Percentiles rank a stretch among this genome's conserved stretches.
Conservation (phyloP, 2,888 invertebrate species). For the Conchocele bisecta region DNA sequence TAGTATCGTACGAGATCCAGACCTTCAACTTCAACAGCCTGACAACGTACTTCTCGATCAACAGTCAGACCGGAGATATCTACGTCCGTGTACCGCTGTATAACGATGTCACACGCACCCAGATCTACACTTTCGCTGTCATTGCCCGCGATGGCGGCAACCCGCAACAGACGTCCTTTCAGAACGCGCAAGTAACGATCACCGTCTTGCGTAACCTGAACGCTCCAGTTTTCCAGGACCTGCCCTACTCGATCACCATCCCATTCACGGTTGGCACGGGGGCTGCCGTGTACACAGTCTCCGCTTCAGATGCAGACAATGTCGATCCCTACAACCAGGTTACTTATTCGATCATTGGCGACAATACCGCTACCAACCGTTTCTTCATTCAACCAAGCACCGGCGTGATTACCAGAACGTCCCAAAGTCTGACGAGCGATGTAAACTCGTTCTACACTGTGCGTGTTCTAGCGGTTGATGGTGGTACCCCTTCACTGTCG, state of each 20-base stretch:
- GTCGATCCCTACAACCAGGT: conserved; percentile 71
- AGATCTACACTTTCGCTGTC: conserved; percentile 85
- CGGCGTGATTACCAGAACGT: conserved; percentile 54
- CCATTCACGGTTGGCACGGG: conserved; percentile 68
- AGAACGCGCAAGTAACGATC: conserved; percentile 83
- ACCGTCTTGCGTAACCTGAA: conserved; percentile 69
- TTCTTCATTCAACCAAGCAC: conserved; percentile 67
- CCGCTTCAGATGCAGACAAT: conserved; percentile 72
- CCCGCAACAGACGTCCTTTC: conserved; percentile 91
- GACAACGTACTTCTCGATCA: conserved; percentile 69
- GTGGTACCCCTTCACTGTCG: conserved; percentile 69
- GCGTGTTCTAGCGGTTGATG: conserved; percentile 72
- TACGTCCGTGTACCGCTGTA: conserved; percentile 67
- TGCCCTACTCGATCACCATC: conserved; percentile 60
- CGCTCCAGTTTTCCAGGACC: conserved; percentile 68
- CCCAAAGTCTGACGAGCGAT: conserved; percentile 56
- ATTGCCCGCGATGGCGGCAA: conserved; percentile 93
- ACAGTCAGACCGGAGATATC: conserved; percentile 63
- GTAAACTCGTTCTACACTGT: conserved; percentile 59
- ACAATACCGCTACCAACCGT: conserved; percentile 66
- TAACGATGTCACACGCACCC: conserved; percentile 51
- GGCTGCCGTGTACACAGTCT: conserved; percentile 61
- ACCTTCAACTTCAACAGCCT: conserved; percentile 53
- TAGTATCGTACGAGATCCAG: conserved; percentile 58
- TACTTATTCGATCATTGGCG: conserved; percentile 77